phyloP scores from a whole-genome alignment of 2,113 vertebrate species.

The Hepsetus odoe region DNA sequence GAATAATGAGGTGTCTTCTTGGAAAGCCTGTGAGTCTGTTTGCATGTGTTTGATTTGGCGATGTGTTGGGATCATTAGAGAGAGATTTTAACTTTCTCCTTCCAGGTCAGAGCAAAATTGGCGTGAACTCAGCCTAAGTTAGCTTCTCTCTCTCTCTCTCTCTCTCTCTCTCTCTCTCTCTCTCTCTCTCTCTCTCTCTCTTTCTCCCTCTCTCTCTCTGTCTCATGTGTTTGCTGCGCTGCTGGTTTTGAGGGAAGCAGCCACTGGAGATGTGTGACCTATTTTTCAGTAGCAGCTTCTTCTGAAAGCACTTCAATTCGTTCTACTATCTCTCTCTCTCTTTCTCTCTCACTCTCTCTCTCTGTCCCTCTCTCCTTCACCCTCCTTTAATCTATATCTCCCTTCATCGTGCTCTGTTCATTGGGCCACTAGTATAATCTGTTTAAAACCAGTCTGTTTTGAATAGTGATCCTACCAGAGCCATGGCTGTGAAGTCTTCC shows the following conservation, averaged over 20 bases:
- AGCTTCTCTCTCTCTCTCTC: background rate
- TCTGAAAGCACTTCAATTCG: conserved; percentile 50
- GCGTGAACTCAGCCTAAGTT: background rate
- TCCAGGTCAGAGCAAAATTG: conserved; percentile 36
- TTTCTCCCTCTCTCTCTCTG: conserved; percentile 37
- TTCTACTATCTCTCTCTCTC: conserved; percentile 26
- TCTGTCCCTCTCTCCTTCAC: conserved; percentile 12
- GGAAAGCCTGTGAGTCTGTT: too few species aligned
- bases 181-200: conserved; percentile 51
- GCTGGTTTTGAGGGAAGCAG: conserved; percentile 62
- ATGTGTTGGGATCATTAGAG: too few species aligned
- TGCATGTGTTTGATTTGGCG: too few species aligned
- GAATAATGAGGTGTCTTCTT: too few species aligned
- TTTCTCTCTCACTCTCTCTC: conserved; percentile 10
- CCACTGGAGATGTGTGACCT: conserved; percentile 78
- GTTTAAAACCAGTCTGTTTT: conserved; percentile 17
- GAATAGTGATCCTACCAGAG: background rate
- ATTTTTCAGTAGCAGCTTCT: conserved; percentile 66
- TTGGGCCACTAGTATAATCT: conserved; percentile 4
- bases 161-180: too few species aligned
- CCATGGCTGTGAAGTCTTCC: background rate
- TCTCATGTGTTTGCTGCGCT: conserved; percentile 22
- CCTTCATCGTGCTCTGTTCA: conserved; percentile 18
- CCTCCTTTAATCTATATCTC: conserved; percentile 46
- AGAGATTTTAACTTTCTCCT: background rate